A percentile compares a stretch with the other conserved stretches of the same genome.
These are phyloP conservation scores for Zaprionus ghesquierei DNA, from an alignment of 1,140 invertebrate species.

Conservation along the genomic window DNA sequence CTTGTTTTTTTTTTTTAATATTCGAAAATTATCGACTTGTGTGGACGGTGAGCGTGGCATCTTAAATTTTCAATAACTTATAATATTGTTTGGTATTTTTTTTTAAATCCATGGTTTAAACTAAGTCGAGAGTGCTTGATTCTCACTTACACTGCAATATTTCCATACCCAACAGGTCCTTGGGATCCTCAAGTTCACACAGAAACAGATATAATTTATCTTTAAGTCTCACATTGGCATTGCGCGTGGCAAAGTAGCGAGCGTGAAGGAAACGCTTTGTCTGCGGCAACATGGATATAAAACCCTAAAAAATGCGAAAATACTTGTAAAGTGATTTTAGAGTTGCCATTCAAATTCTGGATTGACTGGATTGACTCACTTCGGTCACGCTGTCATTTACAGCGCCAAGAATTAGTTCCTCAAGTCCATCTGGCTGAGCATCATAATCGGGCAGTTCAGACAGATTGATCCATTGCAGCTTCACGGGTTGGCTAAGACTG, in stretches of 20 bases:
- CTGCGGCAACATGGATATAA: constrained; percentile 64
- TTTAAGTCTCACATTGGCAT: constrained; percentile 69
- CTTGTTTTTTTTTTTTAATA: too few species aligned
- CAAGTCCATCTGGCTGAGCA: constrained; percentile 11
- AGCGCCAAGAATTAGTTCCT: constrained; percentile 42
- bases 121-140: not conserved
- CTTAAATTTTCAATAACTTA: too few species aligned
- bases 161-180: constrained; percentile 50
- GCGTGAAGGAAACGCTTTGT: constrained; percentile 62
- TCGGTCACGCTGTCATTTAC: constrained; percentile 51
- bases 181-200: constrained; percentile 66
- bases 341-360: not conserved
- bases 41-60: too few species aligned
- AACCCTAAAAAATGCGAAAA: constrained; percentile 43
- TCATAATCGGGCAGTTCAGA: constrained; percentile 25
- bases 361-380: constrained; percentile 23
- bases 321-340: not conserved
- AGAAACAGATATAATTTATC: constrained; percentile 76
- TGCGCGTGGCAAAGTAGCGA: constrained; percentile 74
- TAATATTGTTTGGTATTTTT: too few species aligned
- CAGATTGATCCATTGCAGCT: constrained; percentile 70
- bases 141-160: constrained; percentile 73
- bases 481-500: constrained; percentile 34
- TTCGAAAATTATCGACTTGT: too few species aligned
- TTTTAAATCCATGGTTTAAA: too few species aligned